phyloP scores from a whole-genome alignment of 1,140 invertebrate genomes.

The roundworm (Caenorhabditis elegans) region WBcel235 BX284602.5:8980501-8981000 shows the following conservation, averaged over 20 bases:
- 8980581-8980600: constrained; percentile 51
- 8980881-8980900: constrained; percentile 36
- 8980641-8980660: constrained; percentile 49
- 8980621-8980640: constrained; percentile 51
- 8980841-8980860: constrained; percentile 44
- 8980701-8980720: constrained; percentile 54
- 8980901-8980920: constrained; percentile 40
- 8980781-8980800: constrained; percentile 56
- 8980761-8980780: constrained; percentile 54
- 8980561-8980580: constrained; percentile 53
- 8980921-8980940: constrained; percentile 33
- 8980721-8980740: constrained; percentile 59
- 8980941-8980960: constrained; percentile 59
- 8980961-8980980: constrained; percentile 55
- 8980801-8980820: constrained; percentile 57
- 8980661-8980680: constrained; percentile 56
- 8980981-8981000: constrained; percentile 58
- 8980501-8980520: constrained; percentile 48
- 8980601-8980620: constrained; percentile 36
- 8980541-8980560: constrained; percentile 59
- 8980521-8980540: constrained; percentile 54
- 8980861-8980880: constrained; percentile 47
- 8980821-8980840: constrained; percentile 60
- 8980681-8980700: constrained; percentile 51
- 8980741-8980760: constrained; percentile 39